phyloP scores from a whole-genome alignment of 2,888 invertebrate species.

The Liposcelis brunnea region DNA sequence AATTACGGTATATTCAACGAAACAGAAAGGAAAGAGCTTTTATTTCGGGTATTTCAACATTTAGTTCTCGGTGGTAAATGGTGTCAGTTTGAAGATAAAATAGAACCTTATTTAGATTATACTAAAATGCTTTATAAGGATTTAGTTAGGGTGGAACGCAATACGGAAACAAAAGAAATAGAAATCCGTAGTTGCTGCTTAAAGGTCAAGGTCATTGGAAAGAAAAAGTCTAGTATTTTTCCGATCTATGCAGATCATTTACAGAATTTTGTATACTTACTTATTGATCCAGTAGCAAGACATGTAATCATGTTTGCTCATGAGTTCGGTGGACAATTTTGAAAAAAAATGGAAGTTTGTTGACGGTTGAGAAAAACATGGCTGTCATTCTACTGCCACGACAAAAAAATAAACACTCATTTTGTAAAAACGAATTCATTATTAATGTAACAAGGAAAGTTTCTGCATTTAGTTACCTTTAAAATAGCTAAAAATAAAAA shows the following conservation, averaged over 20 bases:
- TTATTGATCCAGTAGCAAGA: slow-evolving; percentile 4
- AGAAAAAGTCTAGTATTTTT: not conserved
- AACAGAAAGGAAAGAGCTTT: slow-evolving; percentile 33
- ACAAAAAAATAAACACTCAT: too few relatives aligned
- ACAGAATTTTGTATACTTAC: slow-evolving; percentile 1
- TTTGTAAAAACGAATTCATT: too few relatives aligned
- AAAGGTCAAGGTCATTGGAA: not conserved
- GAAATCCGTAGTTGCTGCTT: not conserved
- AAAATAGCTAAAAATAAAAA: too few relatives aligned
- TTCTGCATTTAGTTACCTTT: too few relatives aligned
- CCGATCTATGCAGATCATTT: not conserved
- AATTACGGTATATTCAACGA: slow-evolving; percentile 28
- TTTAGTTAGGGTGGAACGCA: slow-evolving; percentile 23
- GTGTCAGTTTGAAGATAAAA: slow-evolving; percentile 37
- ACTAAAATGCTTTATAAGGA: slow-evolving; percentile 37
- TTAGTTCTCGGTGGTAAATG: slow-evolving; percentile 36
- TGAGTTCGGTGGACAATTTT: not conserved
- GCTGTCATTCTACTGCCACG: too few relatives aligned
- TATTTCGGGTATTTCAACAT: slow-evolving; percentile 34
- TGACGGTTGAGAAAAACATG: too few relatives aligned
- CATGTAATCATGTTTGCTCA: not conserved
- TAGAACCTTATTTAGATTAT: slow-evolving; percentile 32
- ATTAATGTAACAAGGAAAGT: too few relatives aligned
- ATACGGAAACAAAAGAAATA: not conserved
- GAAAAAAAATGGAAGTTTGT: too few relatives aligned